Evolutionary conservation across 2,888 invertebrate genomes (phyloP).

Genomic region (Thymelicus acteon): DNA sequence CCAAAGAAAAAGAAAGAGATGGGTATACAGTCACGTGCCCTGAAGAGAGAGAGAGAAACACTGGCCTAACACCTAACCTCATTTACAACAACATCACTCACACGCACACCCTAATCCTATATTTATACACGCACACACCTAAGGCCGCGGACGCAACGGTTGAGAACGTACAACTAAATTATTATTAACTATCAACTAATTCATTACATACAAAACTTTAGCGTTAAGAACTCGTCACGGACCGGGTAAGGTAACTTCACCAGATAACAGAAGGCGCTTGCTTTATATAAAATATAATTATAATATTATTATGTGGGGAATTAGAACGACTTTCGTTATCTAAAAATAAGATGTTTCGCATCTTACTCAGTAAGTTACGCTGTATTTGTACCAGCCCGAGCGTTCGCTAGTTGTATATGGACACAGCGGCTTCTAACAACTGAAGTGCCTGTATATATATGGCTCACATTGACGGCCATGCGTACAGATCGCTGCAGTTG

Average conservation of each 20-base stretch:
- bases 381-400: no score
- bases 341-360: neutral
- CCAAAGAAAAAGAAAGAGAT: constrained; percentile 5
- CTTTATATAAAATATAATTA: neutral
- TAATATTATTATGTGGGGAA: constrained; percentile 1
- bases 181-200: constrained; percentile 13
- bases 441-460: no score
- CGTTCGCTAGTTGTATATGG: no score
- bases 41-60: constrained; percentile 27
- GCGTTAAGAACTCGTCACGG: constrained; percentile 17
- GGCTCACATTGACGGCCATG: no score
- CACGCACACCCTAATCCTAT: constrained; percentile 26
- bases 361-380: no score
- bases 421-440: no score
- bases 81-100: constrained; percentile 25
- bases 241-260: constrained; percentile 30
- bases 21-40: constrained; percentile 11
- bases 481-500: no score
- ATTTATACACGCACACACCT: constrained; percentile 39
- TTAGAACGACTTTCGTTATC: neutral
- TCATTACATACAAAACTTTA: constrained; percentile 23
- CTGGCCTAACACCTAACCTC: constrained; percentile 27
- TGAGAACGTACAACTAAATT: constrained; percentile 8
- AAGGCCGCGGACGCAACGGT: constrained; percentile 41
- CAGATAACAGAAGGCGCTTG: constrained; percentile 9